These are phyloP conservation scores for Slavum lentiscoides DNA, from an alignment of 2,888 invertebrate species.

Conservation along the genomic window DNA sequence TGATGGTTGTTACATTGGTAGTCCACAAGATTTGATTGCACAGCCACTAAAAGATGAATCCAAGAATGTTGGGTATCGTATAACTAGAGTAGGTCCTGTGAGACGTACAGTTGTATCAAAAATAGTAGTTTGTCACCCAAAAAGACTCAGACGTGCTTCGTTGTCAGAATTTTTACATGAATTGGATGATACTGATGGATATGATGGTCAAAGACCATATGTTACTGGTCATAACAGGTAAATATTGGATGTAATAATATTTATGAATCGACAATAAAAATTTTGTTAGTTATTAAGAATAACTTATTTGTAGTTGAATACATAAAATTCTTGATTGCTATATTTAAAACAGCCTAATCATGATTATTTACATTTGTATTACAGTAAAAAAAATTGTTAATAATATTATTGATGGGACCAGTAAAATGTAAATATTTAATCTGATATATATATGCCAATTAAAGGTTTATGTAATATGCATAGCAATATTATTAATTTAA, in stretches of 20 bases:
- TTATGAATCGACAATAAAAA: not conserved
- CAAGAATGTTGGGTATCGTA: constrained; percentile 62
- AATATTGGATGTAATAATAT: not conserved
- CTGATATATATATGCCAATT: no score
- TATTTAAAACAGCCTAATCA: no score
- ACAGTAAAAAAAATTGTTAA: no score
- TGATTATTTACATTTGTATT: no score
- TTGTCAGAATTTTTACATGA: constrained; percentile 83
- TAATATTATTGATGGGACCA: no score
- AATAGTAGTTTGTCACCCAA: constrained; percentile 77
- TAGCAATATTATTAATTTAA: no score
- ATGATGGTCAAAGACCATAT: constrained; percentile 83
- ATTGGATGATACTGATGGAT: constrained; percentile 77
- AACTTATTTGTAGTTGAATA: no score
- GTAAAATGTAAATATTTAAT: no score
- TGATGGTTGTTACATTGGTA: constrained; percentile 93
- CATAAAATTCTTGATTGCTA: no score
- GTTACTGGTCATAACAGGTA: constrained; percentile 87
- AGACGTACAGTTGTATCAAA: constrained; percentile 76
- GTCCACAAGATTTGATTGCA: constrained; percentile 84
- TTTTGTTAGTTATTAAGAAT: no score
- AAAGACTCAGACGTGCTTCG: constrained; percentile 68
- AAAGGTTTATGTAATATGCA: no score
- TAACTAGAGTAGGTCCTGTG: constrained; percentile 73
- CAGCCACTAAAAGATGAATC: constrained; percentile 59